A percentile compares a stretch with the other conserved stretches of the same genome.
phyloP scores from a whole-genome alignment of 1,140 invertebrate genomes.

The Akabosia matsudoensis region DNA sequence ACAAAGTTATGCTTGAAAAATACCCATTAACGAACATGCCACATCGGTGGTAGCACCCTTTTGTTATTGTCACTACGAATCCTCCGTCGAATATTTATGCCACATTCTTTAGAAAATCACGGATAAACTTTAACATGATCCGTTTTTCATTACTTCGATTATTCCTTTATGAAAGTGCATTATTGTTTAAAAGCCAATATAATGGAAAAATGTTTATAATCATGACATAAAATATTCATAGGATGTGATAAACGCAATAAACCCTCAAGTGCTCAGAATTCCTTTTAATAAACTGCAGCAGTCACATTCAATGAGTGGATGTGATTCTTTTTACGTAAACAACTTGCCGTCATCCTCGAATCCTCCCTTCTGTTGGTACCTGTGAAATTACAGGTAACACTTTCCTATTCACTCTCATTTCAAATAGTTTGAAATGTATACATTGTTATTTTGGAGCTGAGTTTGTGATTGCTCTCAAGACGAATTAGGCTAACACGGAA shows the following conservation, averaged over 20 bases:
- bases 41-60: background rate
- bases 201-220: background rate
- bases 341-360: too few relatives aligned
- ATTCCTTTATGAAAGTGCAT: slow-evolving; percentile 2
- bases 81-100: too few relatives aligned
- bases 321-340: too few relatives aligned
- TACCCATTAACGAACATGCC: too few relatives aligned
- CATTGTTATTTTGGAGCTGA: background rate
- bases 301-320: too few relatives aligned
- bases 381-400: too few relatives aligned
- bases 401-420: background rate
- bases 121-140: background rate
- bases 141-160: background rate
- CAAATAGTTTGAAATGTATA: background rate
- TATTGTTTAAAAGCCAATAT: background rate
- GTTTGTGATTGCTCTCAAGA: slow-evolving; percentile 1
- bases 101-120: background rate
- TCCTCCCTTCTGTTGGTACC: too few relatives aligned
- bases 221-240: background rate
- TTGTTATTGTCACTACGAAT: background rate
- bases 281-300: too few relatives aligned
- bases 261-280: too few relatives aligned
- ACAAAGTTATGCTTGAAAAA: too few relatives aligned
- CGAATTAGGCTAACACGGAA: slow-evolving; percentile 13
- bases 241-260: too few relatives aligned